Conservation (phyloP, 2,797 vertebrate genomes). For the Sarcoramphus papa region DNA sequence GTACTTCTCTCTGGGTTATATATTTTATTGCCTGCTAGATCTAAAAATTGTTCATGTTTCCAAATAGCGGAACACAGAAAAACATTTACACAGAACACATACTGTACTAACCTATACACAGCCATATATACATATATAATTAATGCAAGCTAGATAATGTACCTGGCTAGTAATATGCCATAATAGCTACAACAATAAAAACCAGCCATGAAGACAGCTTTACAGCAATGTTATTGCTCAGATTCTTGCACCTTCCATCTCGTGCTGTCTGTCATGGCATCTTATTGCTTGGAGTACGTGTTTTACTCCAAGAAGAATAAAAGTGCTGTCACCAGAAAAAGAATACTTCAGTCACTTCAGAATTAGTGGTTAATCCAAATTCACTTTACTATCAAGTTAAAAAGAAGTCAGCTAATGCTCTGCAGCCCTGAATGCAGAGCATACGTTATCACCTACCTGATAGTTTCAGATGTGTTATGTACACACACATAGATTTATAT, state of each 20-base stretch:
- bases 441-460: too few species aligned
- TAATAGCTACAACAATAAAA: neutral
- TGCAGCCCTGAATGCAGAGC: neutral
- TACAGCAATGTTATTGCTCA: neutral
- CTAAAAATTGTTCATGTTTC: neutral
- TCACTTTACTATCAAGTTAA: neutral
- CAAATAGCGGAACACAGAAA: neutral
- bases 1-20: neutral
- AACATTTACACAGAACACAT: neutral
- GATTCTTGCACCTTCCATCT: neutral
- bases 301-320: neutral
- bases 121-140: neutral
- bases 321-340: neutral
- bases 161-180: neutral
- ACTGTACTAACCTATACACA: neutral
- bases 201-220: neutral
- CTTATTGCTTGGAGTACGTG: neutral
- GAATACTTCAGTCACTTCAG: neutral
- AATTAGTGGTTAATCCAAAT: neutral
- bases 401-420: neutral
- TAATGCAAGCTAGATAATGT: neutral
- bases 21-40: neutral
- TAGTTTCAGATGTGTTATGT: neutral
- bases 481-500: neutral
- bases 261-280: neutral